phyloP scores from a whole-genome alignment of 2,797 vertebrate genomes.

The Tinamus major region DNA sequence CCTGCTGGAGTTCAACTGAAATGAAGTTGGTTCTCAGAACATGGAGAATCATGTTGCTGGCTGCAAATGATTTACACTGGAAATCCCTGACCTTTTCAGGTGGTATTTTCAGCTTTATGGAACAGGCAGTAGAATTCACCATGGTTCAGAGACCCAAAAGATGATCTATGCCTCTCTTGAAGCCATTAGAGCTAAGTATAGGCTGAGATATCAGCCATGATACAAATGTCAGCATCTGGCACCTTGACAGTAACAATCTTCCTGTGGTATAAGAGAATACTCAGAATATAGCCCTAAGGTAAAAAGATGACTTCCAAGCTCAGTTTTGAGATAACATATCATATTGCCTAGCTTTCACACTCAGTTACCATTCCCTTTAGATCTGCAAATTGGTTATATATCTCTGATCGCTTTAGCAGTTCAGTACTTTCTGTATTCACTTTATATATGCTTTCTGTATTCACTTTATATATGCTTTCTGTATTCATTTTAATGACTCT shows the following conservation, averaged over 20 bases:
- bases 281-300: background rate
- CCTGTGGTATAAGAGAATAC: background rate
- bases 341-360: background rate
- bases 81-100: background rate
- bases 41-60: background rate
- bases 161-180: background rate
- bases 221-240: background rate
- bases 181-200: background rate
- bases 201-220: background rate
- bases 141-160: background rate
- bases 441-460: background rate
- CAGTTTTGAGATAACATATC: background rate
- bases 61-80: background rate
- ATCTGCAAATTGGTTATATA: background rate
- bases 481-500: background rate
- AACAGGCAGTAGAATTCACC: background rate
- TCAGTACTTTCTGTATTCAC: background rate
- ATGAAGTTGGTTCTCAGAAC: background rate
- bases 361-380: background rate
- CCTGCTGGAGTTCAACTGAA: fast-evolving
- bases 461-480: background rate
- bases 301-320: background rate
- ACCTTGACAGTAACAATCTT: background rate
- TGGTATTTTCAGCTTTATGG: background rate
- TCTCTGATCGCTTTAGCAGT: background rate